phyloP scores from a whole-genome alignment of 1,140 invertebrate species.

The Euwallacea fornicatus region DNA sequence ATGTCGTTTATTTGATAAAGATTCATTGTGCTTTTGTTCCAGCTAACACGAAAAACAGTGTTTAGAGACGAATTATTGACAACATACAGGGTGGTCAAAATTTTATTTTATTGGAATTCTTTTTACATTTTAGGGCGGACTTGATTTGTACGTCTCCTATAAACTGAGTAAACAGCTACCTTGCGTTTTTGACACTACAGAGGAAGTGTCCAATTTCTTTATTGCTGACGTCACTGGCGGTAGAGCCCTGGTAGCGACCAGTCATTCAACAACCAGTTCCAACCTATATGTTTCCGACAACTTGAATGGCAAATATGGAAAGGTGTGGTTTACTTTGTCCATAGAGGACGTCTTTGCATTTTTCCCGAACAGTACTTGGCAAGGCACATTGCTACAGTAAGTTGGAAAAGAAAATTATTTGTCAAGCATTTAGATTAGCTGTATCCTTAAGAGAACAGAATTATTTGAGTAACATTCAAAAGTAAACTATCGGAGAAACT shows the following conservation, averaged over 20 bases:
- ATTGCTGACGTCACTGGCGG: constrained; percentile 81
- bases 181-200: constrained; percentile 73
- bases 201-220: constrained; percentile 71
- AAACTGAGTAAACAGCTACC: constrained; percentile 69
- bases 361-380: constrained; percentile 78
- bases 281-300: constrained; percentile 79
- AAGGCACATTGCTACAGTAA: constrained; percentile 81
- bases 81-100: too few species aligned
- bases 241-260: constrained; percentile 81
- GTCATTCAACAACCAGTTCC: constrained; percentile 70
- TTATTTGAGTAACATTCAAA: too few species aligned
- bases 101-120: background rate
- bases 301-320: constrained; percentile 59
- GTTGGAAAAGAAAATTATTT: constrained; percentile 44
- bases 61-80: too few species aligned
- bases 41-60: too few species aligned
- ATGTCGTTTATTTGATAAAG: background rate
- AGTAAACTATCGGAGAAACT: too few species aligned
- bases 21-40: too few species aligned
- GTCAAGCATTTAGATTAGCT: too few species aligned
- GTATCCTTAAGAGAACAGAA: too few species aligned
- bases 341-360: constrained; percentile 82
- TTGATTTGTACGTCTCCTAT: constrained; percentile 80
- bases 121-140: constrained; percentile 58
- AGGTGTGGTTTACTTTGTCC: constrained; percentile 73